Percentiles rank a stretch among this genome's conserved stretches.
Evolutionary conservation across 1,140 invertebrate genomes (phyloP).

Genomic region (Trichonephila clavata): DNA sequence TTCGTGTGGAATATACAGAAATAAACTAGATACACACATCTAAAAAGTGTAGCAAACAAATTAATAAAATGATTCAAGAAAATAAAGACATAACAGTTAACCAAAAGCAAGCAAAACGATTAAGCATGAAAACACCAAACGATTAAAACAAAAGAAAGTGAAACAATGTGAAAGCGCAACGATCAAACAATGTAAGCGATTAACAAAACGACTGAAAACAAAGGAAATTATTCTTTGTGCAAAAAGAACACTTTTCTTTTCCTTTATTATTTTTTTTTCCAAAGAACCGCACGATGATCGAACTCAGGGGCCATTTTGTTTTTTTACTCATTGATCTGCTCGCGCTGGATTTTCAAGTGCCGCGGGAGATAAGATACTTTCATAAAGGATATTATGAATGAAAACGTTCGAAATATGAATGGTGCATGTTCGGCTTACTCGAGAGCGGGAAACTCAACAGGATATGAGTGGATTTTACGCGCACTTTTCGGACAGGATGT

Average conservation of each 20-base stretch:
- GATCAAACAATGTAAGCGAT: too few species aligned
- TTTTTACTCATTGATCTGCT: background rate
- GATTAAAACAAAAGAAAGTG: too few species aligned
- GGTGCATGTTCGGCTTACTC: background rate
- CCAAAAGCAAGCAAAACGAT: too few species aligned
- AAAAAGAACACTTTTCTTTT: too few species aligned
- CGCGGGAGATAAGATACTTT: background rate
- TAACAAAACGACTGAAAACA: background rate
- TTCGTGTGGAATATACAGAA: too few species aligned
- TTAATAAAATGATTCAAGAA: too few species aligned
- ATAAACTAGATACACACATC: too few species aligned
- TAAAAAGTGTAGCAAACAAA: too few species aligned
- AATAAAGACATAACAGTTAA: too few species aligned
- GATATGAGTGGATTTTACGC: background rate
- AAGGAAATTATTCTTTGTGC: background rate
- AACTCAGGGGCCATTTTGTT: background rate
- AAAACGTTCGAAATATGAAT: background rate
- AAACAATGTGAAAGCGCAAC: too few species aligned
- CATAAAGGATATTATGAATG: conserved; percentile 25
- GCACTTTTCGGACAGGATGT: conserved; percentile 35
- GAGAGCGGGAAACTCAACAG: conserved; percentile 11
- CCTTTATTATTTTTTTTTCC: background rate
- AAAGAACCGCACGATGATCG: background rate
- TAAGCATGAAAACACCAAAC: too few species aligned
- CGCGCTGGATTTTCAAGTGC: background rate